Percentiles rank a stretch among this genome's conserved stretches.
Conservation (phyloP, 2,113 vertebrate genomes). For the Fulica atra region DNA sequence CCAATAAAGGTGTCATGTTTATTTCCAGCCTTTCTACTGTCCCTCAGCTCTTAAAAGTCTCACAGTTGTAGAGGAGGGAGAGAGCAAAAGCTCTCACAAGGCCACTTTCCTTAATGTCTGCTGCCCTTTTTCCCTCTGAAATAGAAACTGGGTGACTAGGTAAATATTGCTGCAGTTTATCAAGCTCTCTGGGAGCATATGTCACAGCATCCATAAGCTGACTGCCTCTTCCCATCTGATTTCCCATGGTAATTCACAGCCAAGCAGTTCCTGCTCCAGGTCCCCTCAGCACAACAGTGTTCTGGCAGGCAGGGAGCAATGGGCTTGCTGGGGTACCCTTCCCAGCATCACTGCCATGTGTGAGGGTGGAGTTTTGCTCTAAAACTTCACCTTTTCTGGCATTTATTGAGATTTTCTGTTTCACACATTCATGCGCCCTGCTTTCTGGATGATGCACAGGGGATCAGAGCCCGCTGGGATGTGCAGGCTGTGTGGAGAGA, state of each 20-base stretch:
- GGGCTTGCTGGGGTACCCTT: background rate
- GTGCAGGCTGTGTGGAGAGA: background rate
- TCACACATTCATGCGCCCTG: rapidly evolving
- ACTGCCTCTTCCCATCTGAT: background rate
- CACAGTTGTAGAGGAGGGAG: background rate
- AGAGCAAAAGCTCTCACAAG: background rate
- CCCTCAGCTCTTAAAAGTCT: background rate
- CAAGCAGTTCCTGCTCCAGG: background rate
- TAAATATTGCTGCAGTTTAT: conserved; percentile 4
- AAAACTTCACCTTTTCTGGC: background rate
- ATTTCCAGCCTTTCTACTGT: background rate
- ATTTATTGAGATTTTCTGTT: background rate
- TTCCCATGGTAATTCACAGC: background rate
- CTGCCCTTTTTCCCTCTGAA: conserved; percentile 4
- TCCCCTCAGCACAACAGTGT: background rate
- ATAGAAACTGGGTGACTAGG: background rate
- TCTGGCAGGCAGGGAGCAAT: background rate
- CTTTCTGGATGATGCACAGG: rapidly evolving
- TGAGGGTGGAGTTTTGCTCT: background rate
- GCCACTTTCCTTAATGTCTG: background rate
- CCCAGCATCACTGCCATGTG: rapidly evolving
- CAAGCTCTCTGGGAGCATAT: background rate
- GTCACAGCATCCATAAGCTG: background rate
- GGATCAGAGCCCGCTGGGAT: background rate
- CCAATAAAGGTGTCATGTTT: background rate